Evolutionary conservation across 2,113 vertebrate genomes (phyloP).

Genomic region (Terrapene triunguis): DNA sequence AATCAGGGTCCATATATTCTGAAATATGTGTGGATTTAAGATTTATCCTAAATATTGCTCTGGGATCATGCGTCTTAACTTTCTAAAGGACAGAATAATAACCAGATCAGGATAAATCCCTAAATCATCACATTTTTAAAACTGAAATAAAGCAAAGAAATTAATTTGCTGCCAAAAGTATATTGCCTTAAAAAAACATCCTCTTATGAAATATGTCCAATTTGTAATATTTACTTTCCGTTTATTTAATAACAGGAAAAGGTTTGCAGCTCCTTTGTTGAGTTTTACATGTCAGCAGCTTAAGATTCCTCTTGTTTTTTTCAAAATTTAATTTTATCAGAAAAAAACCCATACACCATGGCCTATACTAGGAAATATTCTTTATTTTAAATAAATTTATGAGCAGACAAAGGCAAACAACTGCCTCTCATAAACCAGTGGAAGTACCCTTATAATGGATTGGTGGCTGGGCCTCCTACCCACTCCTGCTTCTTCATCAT

Average conservation of each 20-base stretch:
- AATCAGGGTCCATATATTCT: conserved; percentile 28
- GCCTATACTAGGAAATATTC: conserved; percentile 77
- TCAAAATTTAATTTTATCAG: conserved; percentile 81
- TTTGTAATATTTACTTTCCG: conserved; percentile 84
- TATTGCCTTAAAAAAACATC: conserved; percentile 81
- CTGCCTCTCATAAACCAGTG: conserved; percentile 43
- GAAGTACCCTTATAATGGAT: conserved; percentile 13
- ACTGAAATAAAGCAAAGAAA: conserved; percentile 75
- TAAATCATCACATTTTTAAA: conserved; percentile 80
- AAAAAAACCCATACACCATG: conserved; percentile 79
- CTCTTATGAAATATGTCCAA: conserved; percentile 82
- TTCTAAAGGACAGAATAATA: conserved; percentile 70
- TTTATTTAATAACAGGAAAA: conserved; percentile 88
- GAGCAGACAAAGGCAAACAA: conserved; percentile 71
- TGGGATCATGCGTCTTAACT: conserved; percentile 31
- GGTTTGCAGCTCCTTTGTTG: conserved; percentile 81
- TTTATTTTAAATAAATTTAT: conserved; percentile 79
- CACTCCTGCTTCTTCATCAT: not conserved
- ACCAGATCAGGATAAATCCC: conserved; percentile 67
- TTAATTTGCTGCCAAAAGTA: conserved; percentile 77
- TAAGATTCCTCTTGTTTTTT: conserved; percentile 80
- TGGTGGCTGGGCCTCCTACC: not conserved
- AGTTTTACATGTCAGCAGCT: conserved; percentile 83
- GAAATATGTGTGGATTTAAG: conserved; percentile 28
- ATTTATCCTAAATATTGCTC: conserved; percentile 26